Base-by-base conservation (phyloP, 37 sponge, comb jelly and placozoan species). In the Eunapius fragilis region DNA sequence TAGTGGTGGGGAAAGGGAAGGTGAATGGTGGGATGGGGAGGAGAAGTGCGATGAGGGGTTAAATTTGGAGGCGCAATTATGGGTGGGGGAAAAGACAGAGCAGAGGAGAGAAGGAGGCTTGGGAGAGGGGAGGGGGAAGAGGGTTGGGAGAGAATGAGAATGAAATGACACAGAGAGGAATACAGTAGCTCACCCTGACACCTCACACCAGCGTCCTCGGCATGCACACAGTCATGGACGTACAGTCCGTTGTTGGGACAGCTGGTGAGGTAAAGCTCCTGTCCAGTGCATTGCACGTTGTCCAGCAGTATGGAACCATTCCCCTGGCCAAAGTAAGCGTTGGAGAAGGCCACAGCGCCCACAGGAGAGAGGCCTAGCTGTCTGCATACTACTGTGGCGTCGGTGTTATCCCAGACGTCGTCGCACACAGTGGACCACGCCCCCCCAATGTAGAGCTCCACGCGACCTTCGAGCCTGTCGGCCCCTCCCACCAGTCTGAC, bases 391-490 rank as follows among this genome's bases (percentile, higher is more conserved):
- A 72, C 74, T 12, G 11, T 33, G 14, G 74, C 74, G 25, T 72
- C 74, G 14, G 1, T 9, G 22, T 0, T 72, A 14, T 33, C 32
- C 74, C 74, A 72, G 14, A 31, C 4, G 32, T 72, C 74, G 14
- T 72, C 74, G 14, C 74, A 72, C 30, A 72, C 32, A 1, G 74
- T 72, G 17, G 31, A 31, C 74, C 74, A 72, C 74, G 9, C 28
- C 13, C 74, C 74, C 30, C 25, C 13, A 14, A 70, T 33, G 71
- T 49, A 87, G 12, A 87, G 24, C 74, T 87, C 87, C 17, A 80
- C 87, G 25, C 87, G 67, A 14, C 87, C 87, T 31, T 87, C 81
- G n/a, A 26, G 36, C 2, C 33, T 50, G 27, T 33, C 37, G 27
- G 27, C 28, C 5, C 75, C 87, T 35, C 31, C 81, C 37, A 87